Evolutionary conservation across 2,113 vertebrate species (phyloP), one percentile per base, ranked within the genome.

Genomic region (Pelobates fuscus): DNA sequence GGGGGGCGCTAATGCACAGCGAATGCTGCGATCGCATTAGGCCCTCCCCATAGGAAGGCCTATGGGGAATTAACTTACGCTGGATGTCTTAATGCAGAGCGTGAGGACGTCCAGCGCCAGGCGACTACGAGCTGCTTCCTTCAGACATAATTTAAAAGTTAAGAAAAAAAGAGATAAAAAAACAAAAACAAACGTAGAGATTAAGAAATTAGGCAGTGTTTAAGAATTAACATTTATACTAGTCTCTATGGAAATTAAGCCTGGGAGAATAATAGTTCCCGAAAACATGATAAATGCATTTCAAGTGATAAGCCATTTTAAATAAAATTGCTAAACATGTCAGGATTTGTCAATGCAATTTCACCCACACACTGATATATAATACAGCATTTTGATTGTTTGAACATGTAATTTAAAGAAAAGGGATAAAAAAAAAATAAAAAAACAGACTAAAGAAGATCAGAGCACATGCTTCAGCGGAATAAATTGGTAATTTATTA

Each of bases 271-370:
- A 30, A 24, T 24, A 59, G 54, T 58, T 75, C 25, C 71, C 20
- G 18, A 17, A 24, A 67, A 24, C 37, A 59, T 58, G 72, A 67
- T 76, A 76, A 76, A 67, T 49, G 52, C 64, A 76, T 67, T 66
- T 74, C 63, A 76, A 74, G 61, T 65, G 62, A 76, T 76, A 76
- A 76, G 72, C 64, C 72, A 67, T 66, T 76, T n/a, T 76, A 76
- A 67, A 60, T 49, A 67, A 67, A 76, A 76, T 67, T 76, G 72
- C 72, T 76, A 76, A 76, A 76, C 72, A 76, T 76, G 72, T 76
- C 72, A 76, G 64, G 72, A 76, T 76, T 76, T 76, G 72, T 76
- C 72, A 76, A 67, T 76, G 72, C 72, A 67, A 76, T 76, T 76
- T 67, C 72, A 76, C 72, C 72, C 72, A 76, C 72, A 67, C 64